Percentiles rank a stretch among this genome's conserved stretches.
Conservation (phyloP, 37 sponge, comb jelly and placozoan species). For the Beroe forskalii region DNA sequence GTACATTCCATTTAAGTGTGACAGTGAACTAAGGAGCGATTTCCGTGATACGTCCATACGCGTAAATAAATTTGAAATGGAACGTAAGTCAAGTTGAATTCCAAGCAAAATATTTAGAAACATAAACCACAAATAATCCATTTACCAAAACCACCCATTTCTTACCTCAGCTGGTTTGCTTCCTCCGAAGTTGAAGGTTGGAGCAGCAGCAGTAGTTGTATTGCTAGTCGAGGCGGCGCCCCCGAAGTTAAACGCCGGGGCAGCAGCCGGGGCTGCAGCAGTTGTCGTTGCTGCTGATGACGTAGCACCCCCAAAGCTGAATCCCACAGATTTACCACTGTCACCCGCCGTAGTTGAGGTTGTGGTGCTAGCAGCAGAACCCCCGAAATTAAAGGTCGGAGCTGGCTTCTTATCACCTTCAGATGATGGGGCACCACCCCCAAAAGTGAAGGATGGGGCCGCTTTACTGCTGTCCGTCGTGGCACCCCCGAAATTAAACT, state of each 20-base stretch:
- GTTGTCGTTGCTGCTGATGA: background rate
- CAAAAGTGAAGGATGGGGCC: conserved; percentile 46
- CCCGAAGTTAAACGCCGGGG: conserved; percentile 33
- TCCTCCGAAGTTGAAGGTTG: conserved; percentile 55
- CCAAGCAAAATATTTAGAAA: too few species aligned
- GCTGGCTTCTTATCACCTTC: background rate
- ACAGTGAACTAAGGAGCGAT: too few species aligned
- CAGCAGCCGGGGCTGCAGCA: background rate
- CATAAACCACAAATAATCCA: too few species aligned
- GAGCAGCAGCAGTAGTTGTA: background rate
- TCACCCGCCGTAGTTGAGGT: background rate
- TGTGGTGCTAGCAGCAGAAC: background rate
- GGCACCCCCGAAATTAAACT: conserved; percentile 45
- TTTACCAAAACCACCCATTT: too few species aligned
- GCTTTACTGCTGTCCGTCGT: background rate
- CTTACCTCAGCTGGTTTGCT: background rate
- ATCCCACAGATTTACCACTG: background rate
- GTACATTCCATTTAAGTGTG: too few species aligned
- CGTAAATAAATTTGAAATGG: too few species aligned
- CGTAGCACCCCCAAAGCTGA: conserved; percentile 34
- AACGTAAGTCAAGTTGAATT: too few species aligned
- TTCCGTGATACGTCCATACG: too few species aligned
- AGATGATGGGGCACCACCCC: background rate
- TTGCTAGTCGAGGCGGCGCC: background rate
- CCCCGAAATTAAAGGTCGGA: conserved; percentile 50